Conservation (phyloP, 2,113 vertebrate genomes). For the Lophura nycthemera region DNA sequence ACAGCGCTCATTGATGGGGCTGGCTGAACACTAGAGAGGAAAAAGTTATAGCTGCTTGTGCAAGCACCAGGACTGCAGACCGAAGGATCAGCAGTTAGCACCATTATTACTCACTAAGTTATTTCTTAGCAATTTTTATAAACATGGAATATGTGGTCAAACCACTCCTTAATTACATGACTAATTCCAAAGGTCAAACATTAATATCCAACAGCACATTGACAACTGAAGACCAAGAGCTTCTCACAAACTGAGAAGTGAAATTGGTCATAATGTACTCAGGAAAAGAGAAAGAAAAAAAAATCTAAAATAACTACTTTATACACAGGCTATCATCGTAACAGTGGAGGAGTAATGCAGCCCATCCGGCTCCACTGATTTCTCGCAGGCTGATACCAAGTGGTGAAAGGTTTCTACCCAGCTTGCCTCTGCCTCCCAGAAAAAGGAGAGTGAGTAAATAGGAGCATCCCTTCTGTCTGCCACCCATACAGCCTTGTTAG, state of each 20-base stretch:
- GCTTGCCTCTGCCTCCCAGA: background rate
- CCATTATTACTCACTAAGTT: background rate
- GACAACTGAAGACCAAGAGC: background rate
- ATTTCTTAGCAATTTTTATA: background rate
- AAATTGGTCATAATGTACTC: background rate
- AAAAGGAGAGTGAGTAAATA: accelerated
- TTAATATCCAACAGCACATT: background rate
- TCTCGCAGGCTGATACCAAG: background rate
- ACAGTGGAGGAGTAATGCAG: background rate
- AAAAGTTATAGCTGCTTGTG: background rate
- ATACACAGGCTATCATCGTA: background rate
- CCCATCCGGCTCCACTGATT: background rate
- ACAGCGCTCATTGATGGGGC: background rate
- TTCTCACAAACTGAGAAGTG: background rate
- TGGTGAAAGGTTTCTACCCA: accelerated
- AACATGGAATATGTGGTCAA: background rate
- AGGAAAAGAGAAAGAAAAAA: background rate
- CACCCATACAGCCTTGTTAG: background rate
- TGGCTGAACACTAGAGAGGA: background rate
- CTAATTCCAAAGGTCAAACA: background rate
- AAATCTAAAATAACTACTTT: background rate
- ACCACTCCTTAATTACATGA: background rate
- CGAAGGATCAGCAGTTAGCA: background rate
- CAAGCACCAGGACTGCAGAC: background rate
- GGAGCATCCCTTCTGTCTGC: background rate